Percentiles rank a stretch among this genome's conserved stretches.
These are phyloP conservation scores for Hypomecis atomaria DNA, from an alignment of 2,888 invertebrate species.

Conservation along the genomic window DNA sequence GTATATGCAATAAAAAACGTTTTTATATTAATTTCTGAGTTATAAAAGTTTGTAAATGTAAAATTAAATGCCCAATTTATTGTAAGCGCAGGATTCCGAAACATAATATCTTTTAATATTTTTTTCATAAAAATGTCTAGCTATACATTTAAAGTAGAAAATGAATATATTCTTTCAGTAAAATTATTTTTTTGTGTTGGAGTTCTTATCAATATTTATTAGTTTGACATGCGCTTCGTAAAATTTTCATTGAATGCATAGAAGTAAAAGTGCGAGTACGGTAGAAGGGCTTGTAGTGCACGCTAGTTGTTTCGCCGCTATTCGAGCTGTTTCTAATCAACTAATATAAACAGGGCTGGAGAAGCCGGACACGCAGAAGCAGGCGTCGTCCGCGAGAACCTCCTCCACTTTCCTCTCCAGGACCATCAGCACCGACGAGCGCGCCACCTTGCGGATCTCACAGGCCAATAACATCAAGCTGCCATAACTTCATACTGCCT, in stretches of 20 bases:
- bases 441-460: conserved; percentile 63
- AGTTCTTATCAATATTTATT: no score
- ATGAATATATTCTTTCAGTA: no score
- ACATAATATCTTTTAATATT: no score
- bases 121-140: no score
- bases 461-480: conserved; percentile 64
- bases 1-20: no score
- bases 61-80: no score
- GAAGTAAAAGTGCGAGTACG: conserved; percentile 5
- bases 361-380: conserved; percentile 73
- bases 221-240: no score
- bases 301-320: conserved; percentile 11
- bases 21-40: no score
- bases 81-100: no score
- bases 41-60: no score
- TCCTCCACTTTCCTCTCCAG: conserved; percentile 77
- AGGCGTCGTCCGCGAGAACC: conserved; percentile 69
- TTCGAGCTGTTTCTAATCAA: conserved; percentile 58
- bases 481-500: conserved; percentile 40
- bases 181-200: no score
- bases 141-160: no score
- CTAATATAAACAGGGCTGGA: conserved; percentile 77
- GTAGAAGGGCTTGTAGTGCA: conserved; percentile 3
- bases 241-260: not conserved
- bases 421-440: conserved; percentile 74